Percentiles rank a stretch among this genome's conserved stretches.
Evolutionary conservation across 2,888 invertebrate genomes (phyloP).

Genomic region (Eupeodes luniger): DNA sequence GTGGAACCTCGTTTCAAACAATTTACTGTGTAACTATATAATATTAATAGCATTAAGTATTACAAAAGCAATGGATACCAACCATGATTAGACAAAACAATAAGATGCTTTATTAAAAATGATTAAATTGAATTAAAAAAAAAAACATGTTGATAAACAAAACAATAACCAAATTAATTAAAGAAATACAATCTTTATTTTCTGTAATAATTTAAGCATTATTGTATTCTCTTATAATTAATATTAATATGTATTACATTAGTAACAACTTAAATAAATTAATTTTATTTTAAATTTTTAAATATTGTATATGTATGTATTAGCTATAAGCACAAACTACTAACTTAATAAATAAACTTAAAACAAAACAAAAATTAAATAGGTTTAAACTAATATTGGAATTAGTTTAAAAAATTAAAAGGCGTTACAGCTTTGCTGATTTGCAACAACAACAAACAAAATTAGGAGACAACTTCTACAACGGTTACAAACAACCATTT

Average conservation of each 20-base stretch:
- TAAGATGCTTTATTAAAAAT: constrained; percentile 47
- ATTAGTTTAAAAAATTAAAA: constrained; percentile 47
- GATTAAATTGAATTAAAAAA: constrained; percentile 38
- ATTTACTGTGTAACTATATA: neutral
- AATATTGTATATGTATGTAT: neutral
- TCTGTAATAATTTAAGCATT: constrained; percentile 56
- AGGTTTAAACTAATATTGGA: constrained; percentile 2
- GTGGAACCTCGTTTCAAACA: too few relatives aligned
- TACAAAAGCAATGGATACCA: constrained; percentile 61
- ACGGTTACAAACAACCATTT: constrained; percentile 50
- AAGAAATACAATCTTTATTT: constrained; percentile 74
- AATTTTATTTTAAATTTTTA: constrained; percentile 1
- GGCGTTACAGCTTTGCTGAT: constrained; percentile 31
- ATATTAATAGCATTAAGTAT: constrained; percentile 42
- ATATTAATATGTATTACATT: constrained; percentile 50
- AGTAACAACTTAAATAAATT: constrained; percentile 71
- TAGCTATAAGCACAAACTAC: constrained; percentile 71
- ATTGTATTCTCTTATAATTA: constrained; percentile 54
- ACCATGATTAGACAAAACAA: constrained; percentile 67
- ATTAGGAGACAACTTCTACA: constrained; percentile 55
- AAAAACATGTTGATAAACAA: constrained; percentile 41
- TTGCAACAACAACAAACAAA: constrained; percentile 36
- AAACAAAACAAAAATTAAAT: constrained; percentile 45
- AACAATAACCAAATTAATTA: constrained; percentile 68
- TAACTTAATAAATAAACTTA: constrained; percentile 46